Evolutionary conservation across 2,113 vertebrate genomes (phyloP), one percentile per base, ranked within the genome.

Genomic region (Mastomys coucha): DNA sequence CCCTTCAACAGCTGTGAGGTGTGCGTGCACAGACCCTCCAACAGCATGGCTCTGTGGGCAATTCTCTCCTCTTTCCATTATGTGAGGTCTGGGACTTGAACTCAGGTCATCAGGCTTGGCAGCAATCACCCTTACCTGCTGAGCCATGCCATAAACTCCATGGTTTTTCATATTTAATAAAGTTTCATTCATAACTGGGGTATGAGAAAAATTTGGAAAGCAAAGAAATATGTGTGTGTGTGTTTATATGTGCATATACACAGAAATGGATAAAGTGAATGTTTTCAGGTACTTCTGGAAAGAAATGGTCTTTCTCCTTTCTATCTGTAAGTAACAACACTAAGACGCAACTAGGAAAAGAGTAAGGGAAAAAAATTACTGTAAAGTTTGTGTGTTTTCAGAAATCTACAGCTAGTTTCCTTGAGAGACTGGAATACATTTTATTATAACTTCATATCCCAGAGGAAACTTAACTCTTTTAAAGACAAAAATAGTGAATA

Each of bases 401-500:
- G n/a, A 87, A 77, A 91, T 75, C 16, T 31, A 89, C 91, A 88
- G 70, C 8, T 72, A 36, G 49, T 75, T 84, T 70, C 84, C 92
- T 76, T 80, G 31, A 69, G 36, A 87, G 24, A 84, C 1, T 17
- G 9, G 72, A 85, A 88, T 60, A 69, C 36, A 85, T 81, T 88
- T 93, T 89, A 80, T 69, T 72, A 75, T 49, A 19, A 28, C 49
- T 72, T 95, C 70, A 67, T 39, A 67, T 90, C 81, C 72, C 33
- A 19, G 86, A 84, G 45, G 65, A 92, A 92, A 95, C 80, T 39
- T 45, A 90, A 90, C 49, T 88, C 63, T 93, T 45, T 88, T 90
- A 69, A 82, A 80, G 63, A 63, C n/a, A 94, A 92, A 89, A n/a
- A 94, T 65, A 81, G 94, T 56, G 65, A 97, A 77, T 6, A 76